Base-by-base conservation (phyloP, 1,140 invertebrate genomes). In the Brachionus angularis region DNA sequence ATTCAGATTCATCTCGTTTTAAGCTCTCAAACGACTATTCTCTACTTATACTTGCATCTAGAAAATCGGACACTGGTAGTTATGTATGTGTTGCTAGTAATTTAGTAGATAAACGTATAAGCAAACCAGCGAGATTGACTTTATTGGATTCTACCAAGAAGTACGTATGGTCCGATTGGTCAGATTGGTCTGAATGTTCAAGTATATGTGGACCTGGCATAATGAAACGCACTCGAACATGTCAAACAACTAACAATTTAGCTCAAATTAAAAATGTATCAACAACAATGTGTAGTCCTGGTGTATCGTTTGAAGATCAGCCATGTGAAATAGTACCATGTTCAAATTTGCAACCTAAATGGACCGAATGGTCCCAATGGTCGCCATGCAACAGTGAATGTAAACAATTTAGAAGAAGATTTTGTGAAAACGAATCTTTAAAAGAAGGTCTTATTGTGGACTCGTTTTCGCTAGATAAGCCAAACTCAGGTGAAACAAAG, bases 121-220 rank as follows among this genome's bases (percentile, higher is more conserved):
- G 61, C 36, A 64, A 64, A 18, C 61, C 61, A 29, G 61, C 61
- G 29, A 64, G 29, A 42, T 47, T 64, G 39, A 64, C 61, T 1
- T 64, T 42, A 16, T 33, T 33, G 44, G 61, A 64, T 18, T 36
- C 34, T 10, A 7, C 27, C 10, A 16, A 25, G 12, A n/a, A 29
- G 39, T 47, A 64, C 36, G 7, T 23, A 27, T 64, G 61, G 61
- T 64, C 61, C 2, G 27, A 29, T 3, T 64, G 61, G 61, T 64
- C 61, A n/a, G 18, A 64, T n/a, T 64, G 61, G 61, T 64, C 61
- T 3, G 61, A 64, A 7, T 64, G 61, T 33, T 44, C 39, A n/a
- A n/a, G 21, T 47, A 14, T 16, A 18, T 64, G 61, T 47, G 61
- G 18, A 47, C 23, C 33, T 5, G 61, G 36, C 14, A 27, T 42